Evolutionary conservation across 1,140 invertebrate genomes (phyloP).

Genomic region (Saccostrea glomerata): DNA sequence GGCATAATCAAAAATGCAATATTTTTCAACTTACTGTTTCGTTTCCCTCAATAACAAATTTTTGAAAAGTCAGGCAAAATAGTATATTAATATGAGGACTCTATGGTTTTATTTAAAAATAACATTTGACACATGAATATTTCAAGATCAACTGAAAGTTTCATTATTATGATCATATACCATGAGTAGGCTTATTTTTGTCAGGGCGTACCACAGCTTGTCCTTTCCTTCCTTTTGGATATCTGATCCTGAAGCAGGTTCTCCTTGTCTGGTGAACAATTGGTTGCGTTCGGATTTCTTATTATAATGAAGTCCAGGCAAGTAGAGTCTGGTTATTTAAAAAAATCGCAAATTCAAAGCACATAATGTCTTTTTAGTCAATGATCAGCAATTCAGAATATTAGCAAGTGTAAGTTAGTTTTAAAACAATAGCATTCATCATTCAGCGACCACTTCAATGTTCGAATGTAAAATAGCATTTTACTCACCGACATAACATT

Average conservation of each 20-base stretch:
- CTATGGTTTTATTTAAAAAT: background rate
- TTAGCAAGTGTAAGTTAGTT: no score
- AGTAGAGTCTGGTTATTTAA: background rate
- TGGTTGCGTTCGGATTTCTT: background rate
- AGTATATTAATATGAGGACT: background rate
- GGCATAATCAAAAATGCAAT: background rate
- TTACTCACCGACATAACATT: no score
- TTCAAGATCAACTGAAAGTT: no score
- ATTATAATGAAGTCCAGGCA: background rate
- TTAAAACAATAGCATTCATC: no score
- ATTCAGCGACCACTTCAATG: no score
- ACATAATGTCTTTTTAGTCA: no score
- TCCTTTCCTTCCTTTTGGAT: slow-evolving; percentile 2
- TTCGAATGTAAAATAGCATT: no score
- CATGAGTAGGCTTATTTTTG: background rate
- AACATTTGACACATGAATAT: background rate
- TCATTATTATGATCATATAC: background rate
- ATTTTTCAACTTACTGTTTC: background rate
- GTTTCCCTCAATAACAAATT: background rate
- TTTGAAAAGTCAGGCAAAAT: background rate
- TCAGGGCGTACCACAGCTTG: slow-evolving; percentile 12
- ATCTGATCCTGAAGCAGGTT: slow-evolving; percentile 6
- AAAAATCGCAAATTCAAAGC: background rate
- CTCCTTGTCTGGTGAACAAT: background rate
- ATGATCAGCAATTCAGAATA: no score